A percentile compares a stretch with the other conserved stretches of the same genome.
These are phyloP conservation scores for Diadophis punctatus DNA, from an alignment of 2,113 vertebrate species.

Conservation along the genomic window DNA sequence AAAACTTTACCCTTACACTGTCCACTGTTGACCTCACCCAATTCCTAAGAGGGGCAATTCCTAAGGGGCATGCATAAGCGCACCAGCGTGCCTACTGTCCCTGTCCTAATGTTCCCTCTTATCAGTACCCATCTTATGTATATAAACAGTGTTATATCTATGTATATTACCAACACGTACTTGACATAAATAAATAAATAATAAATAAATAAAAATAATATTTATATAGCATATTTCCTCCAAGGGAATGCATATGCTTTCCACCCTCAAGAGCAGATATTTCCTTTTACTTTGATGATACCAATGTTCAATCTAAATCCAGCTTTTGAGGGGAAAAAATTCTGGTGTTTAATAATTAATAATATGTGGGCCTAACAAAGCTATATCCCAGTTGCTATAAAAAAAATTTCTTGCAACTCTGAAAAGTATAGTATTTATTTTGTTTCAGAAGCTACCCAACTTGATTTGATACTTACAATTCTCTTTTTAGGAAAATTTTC, in stretches of 20 bases:
- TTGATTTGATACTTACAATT: constrained; percentile 9
- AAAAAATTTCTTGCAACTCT: not conserved
- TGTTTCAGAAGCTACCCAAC: not conserved
- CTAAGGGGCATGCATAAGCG: too few relatives aligned
- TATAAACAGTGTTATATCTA: too few relatives aligned
- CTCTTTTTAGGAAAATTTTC: not conserved
- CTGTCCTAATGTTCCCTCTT: too few relatives aligned
- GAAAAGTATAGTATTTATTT: constrained; percentile 1
- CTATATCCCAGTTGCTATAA: not conserved
- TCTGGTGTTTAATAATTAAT: not conserved
- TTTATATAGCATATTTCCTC: not conserved
- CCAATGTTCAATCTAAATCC: not conserved
- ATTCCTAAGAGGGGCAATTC: too few relatives aligned
- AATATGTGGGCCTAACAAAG: constrained; percentile 25
- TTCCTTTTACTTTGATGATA: not conserved
- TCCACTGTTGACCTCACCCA: too few relatives aligned
- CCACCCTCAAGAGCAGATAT: not conserved
- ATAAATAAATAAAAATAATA: too few relatives aligned
- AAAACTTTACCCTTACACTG: too few relatives aligned
- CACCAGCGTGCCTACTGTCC: too few relatives aligned
- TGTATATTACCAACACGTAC: too few relatives aligned
- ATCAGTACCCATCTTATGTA: too few relatives aligned
- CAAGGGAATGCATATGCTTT: not conserved
- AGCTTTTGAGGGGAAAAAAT: not conserved
- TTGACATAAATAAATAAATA: too few relatives aligned